Base-by-base conservation (phyloP, 2,797 vertebrate species). In the Pantherophis vulpinus region DNA sequence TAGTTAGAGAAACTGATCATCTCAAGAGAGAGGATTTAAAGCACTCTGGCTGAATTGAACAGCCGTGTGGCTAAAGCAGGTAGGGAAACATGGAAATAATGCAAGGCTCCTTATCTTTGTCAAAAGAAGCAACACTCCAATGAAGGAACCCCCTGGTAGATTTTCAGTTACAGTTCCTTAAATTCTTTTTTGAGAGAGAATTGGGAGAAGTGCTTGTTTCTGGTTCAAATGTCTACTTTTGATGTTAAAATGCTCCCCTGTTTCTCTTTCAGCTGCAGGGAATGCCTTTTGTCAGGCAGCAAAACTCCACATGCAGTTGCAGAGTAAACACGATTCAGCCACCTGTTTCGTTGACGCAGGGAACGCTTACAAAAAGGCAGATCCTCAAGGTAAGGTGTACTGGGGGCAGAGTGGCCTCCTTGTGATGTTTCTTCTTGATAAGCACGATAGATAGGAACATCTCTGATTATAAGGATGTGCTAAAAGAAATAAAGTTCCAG, bases 311-410 rank as follows among this genome's bases (percentile, higher is more conserved):
- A 98, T 99, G 98, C 99, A 99, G 97, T 98, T 99, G 92, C 99
- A 99, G 98, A 99, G 99, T 98, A 99, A 99, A 94, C 99, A 99
- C 0, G 99, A 99, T 97, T 98, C 98, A 0, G 99, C 99, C 93
- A 99, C 99, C 96, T 99, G 99, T 97, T 99, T 99, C 6, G 99
- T 99, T 88, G 99, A 99, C 0, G 99, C 99, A 0, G 99, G 99
- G 7, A 99, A 99, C 0, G 99, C 99, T 79, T 99, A 98, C 97
- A 99, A 99, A 97, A 99, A 99, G 95, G 98, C 99, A 0, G 99
- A 99, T 95, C 99, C 99, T 0, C 99, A 99, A 95, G 99, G 99
- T 99, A 97, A 98, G 98, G 89, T 4, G 2, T 1, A 25, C 0
- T 1, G 63, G 23, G 83, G 4, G 55, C 0, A 0, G 37, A 60